Evolutionary conservation across 2,888 invertebrate genomes (phyloP).

Genomic region (Aelia acuminata): DNA sequence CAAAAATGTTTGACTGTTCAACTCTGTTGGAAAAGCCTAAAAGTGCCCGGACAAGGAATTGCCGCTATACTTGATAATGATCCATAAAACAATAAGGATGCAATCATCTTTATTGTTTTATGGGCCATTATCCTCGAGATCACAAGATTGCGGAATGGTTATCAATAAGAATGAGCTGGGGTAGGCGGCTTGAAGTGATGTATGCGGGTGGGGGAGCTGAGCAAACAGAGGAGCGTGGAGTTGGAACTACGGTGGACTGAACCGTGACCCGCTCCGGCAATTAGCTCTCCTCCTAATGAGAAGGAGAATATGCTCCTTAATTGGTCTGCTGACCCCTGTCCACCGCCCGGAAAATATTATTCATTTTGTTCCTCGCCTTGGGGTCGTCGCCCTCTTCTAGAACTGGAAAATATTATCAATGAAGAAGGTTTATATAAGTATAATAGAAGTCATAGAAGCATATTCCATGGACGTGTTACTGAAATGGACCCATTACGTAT

Average conservation of each 20-base stretch:
- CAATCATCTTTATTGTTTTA: too few relatives aligned
- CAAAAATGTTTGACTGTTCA: too few relatives aligned
- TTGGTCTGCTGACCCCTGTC: constrained; percentile 36
- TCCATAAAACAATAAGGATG: too few relatives aligned
- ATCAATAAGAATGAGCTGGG: background rate
- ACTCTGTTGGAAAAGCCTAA: too few relatives aligned
- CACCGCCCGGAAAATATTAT: constrained; percentile 25
- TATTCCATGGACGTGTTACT: too few relatives aligned
- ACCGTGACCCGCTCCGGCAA: constrained; percentile 32
- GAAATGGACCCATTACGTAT: too few relatives aligned
- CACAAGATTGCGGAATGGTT: background rate
- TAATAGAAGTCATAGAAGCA: too few relatives aligned
- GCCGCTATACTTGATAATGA: too few relatives aligned
- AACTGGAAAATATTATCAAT: background rate
- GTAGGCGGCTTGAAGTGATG: background rate
- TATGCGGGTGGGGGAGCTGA: too few relatives aligned
- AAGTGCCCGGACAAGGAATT: too few relatives aligned
- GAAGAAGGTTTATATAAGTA: too few relatives aligned
- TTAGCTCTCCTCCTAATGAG: background rate
- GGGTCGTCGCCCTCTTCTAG: background rate
- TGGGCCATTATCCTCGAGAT: too few relatives aligned
- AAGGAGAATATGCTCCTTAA: constrained; percentile 28
- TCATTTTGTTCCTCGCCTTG: constrained; percentile 2
- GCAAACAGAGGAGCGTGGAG: constrained; percentile 33
- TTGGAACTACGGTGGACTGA: constrained; percentile 35